Evolutionary conservation across 2,888 invertebrate genomes (phyloP).

Genomic region (Rhabditophanes sp.): DNA sequence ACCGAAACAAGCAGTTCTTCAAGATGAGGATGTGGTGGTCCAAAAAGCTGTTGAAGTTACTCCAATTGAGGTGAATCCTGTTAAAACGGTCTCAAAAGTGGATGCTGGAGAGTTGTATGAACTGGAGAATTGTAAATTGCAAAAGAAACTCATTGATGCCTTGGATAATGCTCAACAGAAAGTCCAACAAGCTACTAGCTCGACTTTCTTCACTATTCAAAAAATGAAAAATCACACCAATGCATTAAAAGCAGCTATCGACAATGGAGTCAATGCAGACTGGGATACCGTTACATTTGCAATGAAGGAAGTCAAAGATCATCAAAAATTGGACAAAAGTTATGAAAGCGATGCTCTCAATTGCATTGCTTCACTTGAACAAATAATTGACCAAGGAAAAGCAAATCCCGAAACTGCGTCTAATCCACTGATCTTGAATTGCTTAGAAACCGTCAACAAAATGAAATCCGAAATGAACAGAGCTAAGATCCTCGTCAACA

Average conservation of each 20-base stretch:
- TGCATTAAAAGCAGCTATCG: constrained; percentile 46
- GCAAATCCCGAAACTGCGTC: constrained; percentile 40
- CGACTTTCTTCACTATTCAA: too few relatives aligned
- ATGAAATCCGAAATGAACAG: constrained; percentile 44
- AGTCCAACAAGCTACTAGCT: too few relatives aligned
- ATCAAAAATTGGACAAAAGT: constrained; percentile 22
- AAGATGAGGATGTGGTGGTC: too few relatives aligned
- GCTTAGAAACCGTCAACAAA: constrained; percentile 45
- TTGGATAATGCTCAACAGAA: too few relatives aligned
- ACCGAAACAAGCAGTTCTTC: too few relatives aligned
- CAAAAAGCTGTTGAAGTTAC: too few relatives aligned
- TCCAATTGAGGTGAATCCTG: too few relatives aligned
- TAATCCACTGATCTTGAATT: constrained; percentile 43
- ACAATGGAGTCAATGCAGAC: constrained; percentile 16
- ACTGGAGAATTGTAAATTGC: too few relatives aligned
- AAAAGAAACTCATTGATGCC: too few relatives aligned
- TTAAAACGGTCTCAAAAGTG: too few relatives aligned
- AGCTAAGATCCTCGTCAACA: constrained; percentile 26
- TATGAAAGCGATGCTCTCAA: constrained; percentile 26
- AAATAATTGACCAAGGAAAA: constrained; percentile 45
- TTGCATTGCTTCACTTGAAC: constrained; percentile 26
- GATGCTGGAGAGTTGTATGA: too few relatives aligned
- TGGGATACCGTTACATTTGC: constrained; percentile 23
- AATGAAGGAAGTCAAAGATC: constrained; percentile 24
- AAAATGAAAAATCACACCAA: constrained; percentile 44